Base-by-base conservation (phyloP, 1,140 invertebrate genomes). In the Helicoverpa zea region DNA sequence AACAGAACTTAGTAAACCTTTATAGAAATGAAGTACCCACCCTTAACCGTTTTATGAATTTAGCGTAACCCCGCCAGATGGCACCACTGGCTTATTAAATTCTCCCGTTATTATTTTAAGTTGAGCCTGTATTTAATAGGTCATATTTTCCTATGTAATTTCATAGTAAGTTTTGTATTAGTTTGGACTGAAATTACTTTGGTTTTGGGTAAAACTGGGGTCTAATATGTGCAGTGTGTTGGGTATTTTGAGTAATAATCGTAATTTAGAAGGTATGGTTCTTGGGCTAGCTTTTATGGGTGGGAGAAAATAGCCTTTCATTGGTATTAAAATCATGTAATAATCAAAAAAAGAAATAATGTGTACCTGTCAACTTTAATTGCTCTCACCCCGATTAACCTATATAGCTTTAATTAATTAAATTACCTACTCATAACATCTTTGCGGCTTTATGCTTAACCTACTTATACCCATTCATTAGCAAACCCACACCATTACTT, bases 131-230 rank as follows among this genome's bases (percentile, higher is more conserved):
- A 54, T 16, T 72, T 51, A 72, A 72, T 72, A 52, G 68, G 13
- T 14, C 68, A 72, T 72, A 72, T 72, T 72, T 72, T 54, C 68
- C 47, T 72, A 52, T 72, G 49, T 72, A 54, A 72, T 72, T 72
- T 30, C 68, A 30, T 72, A 72, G 68, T 68, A 43, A 72, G 68
- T 72, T 72, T 30, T 72, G 68, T 72, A 72, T 54, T 72, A 72
- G 68, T 72, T 72, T 51, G 47, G 49, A n/a, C 23, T 54, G 12
- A 72, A 52, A 72, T 30, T 49, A 11, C 13, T n/a, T 72, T 54
- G 7, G 23, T 51, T 52, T 29, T 1, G 23, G 64, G 16, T 23
- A 7, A 7, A 16, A 16, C 30, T 52, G n/a, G 13, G 64, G 12
- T 12, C 3, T 30, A 43, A 58, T 23, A 10, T 58, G 16, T 18